These are phyloP conservation scores for Syndactyla subalaris DNA, from an alignment of 2,797 vertebrate genomes.

Conservation along the genomic window DNA sequence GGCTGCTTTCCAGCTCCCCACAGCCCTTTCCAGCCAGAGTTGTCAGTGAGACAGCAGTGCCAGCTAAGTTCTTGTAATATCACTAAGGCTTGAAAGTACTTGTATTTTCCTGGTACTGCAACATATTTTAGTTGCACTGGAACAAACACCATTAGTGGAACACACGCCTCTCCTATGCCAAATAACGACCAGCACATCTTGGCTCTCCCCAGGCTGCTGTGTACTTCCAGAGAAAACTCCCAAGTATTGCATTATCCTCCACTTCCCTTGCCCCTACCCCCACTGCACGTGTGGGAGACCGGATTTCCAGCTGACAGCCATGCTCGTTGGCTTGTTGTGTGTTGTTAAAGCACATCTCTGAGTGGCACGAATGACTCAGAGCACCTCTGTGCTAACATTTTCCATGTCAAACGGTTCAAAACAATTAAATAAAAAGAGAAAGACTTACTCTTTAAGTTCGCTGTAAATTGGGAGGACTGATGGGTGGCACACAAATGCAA, in stretches of 20 bases:
- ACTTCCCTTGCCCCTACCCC: not conserved
- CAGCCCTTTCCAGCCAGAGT: not conserved
- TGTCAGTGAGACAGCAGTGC: not conserved
- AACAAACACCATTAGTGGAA: not conserved
- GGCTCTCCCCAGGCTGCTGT: not conserved
- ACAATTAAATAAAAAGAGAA: not conserved
- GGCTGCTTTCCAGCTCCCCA: not conserved
- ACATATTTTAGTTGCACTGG: not conserved
- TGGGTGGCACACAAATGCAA: conserved; percentile 95
- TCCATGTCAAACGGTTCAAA: not conserved
- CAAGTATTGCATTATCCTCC: conserved; percentile 5
- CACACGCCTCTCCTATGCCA: not conserved
- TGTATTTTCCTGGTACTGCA: not conserved
- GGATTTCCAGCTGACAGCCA: not conserved
- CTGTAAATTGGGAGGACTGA: conserved; percentile 97
- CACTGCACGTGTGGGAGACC: not conserved
- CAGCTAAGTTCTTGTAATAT: not conserved
- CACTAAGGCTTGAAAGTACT: not conserved
- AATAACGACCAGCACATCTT: not conserved
- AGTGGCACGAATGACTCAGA: not conserved
- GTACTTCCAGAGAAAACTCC: conserved; percentile 29
- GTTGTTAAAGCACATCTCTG: conserved; percentile 23
- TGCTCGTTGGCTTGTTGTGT: not conserved
- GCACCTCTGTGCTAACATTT: conserved; percentile 8
- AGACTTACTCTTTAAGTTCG: conserved; percentile 87